Conservation (phyloP, 2,888 invertebrate species). For the Pseudococcus viburni region DNA sequence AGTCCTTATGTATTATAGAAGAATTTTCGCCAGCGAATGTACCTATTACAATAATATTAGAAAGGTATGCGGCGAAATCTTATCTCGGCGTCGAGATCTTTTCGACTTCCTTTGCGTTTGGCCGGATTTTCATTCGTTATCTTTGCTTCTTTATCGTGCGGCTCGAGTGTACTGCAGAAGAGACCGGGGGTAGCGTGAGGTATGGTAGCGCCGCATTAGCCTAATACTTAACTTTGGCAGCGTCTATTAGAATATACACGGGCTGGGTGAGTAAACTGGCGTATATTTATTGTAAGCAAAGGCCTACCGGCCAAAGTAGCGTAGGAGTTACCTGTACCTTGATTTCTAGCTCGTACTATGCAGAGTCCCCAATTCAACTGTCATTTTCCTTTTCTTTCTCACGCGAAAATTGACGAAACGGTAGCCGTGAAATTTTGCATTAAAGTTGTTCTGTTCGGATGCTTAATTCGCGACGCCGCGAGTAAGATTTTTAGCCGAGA, state of each 20-base stretch:
- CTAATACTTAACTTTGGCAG: constrained; percentile 39
- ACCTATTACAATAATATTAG: neutral
- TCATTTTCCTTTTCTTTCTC: constrained; percentile 1
- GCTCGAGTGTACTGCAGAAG: neutral
- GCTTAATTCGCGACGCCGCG: constrained; percentile 4
- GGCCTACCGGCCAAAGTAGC: neutral
- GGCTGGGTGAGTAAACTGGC: neutral
- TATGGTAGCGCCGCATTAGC: constrained; percentile 26
- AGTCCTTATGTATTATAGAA: constrained; percentile 47
- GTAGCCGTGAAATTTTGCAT: neutral
- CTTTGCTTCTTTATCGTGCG: constrained; percentile 37
- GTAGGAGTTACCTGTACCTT: neutral
- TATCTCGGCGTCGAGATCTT: constrained; percentile 48
- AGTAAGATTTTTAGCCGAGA: constrained; percentile 12
- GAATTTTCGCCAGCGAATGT: constrained; percentile 31
- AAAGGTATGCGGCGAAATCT: constrained; percentile 30
- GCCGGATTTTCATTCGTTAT: constrained; percentile 56
- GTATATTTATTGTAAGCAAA: constrained; percentile 2
- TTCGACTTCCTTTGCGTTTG: constrained; percentile 47
- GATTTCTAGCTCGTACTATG: neutral
- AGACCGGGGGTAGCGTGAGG: neutral
- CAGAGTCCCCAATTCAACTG: neutral
- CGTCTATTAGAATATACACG: constrained; percentile 22
- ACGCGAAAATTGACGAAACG: constrained; percentile 19
- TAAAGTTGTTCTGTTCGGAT: constrained; percentile 18